Evolutionary conservation across 2,113 vertebrate genomes (phyloP).

Genomic region (Amphiprion ocellaris): DNA sequence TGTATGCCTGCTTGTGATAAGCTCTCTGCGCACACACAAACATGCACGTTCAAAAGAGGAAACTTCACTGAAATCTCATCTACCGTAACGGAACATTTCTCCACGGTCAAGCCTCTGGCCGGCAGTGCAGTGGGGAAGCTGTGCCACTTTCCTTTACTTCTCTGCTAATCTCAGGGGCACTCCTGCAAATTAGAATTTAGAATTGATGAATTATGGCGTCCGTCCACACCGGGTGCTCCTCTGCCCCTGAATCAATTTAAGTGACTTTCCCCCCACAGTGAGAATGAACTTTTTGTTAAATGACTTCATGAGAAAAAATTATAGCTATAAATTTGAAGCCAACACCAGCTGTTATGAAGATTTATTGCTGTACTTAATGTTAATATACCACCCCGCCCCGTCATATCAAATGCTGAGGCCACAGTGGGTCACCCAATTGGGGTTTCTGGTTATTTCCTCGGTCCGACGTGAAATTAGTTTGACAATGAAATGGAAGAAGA

Average conservation of each 20-base stretch:
- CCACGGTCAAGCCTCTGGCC: background rate
- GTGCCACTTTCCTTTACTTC: constrained; percentile 32
- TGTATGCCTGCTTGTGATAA: background rate
- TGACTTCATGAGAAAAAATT: constrained; percentile 74
- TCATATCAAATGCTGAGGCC: constrained; percentile 51
- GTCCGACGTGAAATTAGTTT: constrained; percentile 36
- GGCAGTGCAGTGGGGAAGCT: constrained; percentile 8
- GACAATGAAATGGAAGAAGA: constrained; percentile 26
- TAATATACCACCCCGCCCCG: constrained; percentile 55
- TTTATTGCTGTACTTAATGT: constrained; percentile 73
- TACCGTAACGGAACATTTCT: background rate
- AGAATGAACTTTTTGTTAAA: constrained; percentile 72
- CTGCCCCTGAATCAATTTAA: constrained; percentile 72
- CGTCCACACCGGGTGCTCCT: constrained; percentile 47
- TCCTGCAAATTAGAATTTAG: constrained; percentile 66
- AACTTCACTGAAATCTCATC: background rate
- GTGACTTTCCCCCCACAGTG: constrained; percentile 61
- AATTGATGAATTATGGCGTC: constrained; percentile 76
- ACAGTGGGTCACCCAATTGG: constrained; percentile 45
- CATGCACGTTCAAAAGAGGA: background rate
- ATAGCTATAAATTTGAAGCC: constrained; percentile 72
- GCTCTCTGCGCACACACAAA: background rate
- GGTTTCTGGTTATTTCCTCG: constrained; percentile 43
- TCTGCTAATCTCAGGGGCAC: constrained; percentile 65
- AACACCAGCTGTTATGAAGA: constrained; percentile 75